phyloP scores from a whole-genome alignment of 2,797 vertebrate species.

The Pantherophis vulpinus region DNA sequence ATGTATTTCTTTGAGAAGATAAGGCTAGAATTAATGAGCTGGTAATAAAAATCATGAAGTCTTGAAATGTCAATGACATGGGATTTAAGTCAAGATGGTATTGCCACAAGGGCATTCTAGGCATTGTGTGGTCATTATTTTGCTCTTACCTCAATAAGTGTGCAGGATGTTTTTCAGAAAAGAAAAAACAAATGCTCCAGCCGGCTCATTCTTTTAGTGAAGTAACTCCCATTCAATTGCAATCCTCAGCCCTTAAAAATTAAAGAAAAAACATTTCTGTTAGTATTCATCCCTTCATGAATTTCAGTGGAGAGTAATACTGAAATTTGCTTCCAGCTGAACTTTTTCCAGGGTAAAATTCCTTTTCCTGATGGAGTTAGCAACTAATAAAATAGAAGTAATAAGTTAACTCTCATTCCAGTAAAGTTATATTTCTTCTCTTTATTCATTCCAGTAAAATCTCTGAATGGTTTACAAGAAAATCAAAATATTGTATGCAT shows the following conservation, averaged over 20 bases:
- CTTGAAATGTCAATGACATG: background rate
- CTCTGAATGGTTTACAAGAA: background rate
- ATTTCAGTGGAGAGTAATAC: background rate
- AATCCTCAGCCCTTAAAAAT: background rate
- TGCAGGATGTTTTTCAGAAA: background rate
- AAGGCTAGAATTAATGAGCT: background rate
- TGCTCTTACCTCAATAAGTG: background rate
- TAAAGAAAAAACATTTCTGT: background rate
- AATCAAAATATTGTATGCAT: background rate
- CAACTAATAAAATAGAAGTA: background rate
- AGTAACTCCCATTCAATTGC: background rate
- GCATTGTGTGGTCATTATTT: background rate
- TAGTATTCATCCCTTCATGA: background rate
- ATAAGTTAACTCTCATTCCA: background rate
- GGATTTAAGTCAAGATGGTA: background rate
- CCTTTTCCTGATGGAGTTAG: background rate
- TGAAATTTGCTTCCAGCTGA: background rate
- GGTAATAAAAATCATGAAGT: background rate
- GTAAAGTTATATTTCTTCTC: background rate
- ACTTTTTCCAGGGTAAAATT: background rate
- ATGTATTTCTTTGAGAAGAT: background rate
- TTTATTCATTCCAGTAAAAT: background rate
- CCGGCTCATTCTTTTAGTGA: background rate
- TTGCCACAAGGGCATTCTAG: background rate
- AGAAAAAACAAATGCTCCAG: background rate